phyloP scores from a whole-genome alignment of 2,797 vertebrate genomes.

The Pipistrellus nathusii region DNA sequence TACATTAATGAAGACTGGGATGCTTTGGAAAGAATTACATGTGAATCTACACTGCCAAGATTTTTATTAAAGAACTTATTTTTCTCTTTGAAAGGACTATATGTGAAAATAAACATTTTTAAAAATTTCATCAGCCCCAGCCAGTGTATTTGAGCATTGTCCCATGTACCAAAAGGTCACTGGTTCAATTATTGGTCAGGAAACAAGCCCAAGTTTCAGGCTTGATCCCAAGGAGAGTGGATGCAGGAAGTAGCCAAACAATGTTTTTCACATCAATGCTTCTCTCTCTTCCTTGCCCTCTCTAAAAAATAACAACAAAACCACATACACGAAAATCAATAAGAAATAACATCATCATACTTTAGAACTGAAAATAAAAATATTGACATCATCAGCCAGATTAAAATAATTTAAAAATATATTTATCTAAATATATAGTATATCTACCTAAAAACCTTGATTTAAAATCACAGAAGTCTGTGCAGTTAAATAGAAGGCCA shows the following conservation, averaged over 20 bases:
- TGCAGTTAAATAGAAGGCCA: not conserved
- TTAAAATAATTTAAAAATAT: not conserved
- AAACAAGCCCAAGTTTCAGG: too few species aligned
- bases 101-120: not conserved
- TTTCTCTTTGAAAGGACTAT: constrained; percentile 17
- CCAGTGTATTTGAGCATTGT: too few species aligned
- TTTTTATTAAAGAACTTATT: constrained; percentile 3
- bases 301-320: too few species aligned
- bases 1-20: not conserved
- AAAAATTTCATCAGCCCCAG: not conserved
- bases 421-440: not conserved
- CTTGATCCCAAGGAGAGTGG: too few species aligned
- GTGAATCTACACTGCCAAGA: not conserved
- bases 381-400: not conserved
- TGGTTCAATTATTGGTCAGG: too few species aligned
- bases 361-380: constrained; percentile 25
- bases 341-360: not conserved
- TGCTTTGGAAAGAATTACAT: constrained; percentile 1
- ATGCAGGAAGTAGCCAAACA: too few species aligned
- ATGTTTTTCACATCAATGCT: not conserved
- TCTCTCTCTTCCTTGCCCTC: too few species aligned
- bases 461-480: not conserved
- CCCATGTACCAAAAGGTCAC: too few species aligned
- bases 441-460: not conserved
- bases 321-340: too few species aligned